These are phyloP conservation scores for Emmelina monodactyla DNA, from an alignment of 2,888 invertebrate genomes.

Conservation along the genomic window DNA sequence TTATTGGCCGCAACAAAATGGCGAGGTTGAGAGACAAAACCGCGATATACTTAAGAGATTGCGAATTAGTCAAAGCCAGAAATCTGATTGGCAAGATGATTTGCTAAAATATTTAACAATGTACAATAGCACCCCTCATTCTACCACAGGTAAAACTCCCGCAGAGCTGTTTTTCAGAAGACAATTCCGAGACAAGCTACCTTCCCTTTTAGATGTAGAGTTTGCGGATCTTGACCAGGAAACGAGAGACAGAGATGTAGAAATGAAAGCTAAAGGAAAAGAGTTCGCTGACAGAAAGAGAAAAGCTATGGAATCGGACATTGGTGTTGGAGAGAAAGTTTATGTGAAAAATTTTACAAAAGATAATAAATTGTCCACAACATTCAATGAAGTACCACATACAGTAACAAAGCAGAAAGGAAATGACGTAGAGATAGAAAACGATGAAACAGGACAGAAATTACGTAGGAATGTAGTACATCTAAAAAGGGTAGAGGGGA, in stretches of 20 bases:
- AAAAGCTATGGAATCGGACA: conserved; percentile 5
- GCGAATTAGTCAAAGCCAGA: conserved; percentile 5
- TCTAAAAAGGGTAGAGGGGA: no score
- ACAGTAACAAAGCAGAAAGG: no score
- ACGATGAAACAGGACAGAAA: no score
- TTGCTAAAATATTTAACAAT: conserved; percentile 3
- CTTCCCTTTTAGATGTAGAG: conserved; percentile 3
- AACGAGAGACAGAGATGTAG: conserved; percentile 11
- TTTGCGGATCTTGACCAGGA: conserved; percentile 8
- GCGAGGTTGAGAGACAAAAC: conserved; percentile 9
- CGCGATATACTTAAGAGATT: conserved; percentile 6
- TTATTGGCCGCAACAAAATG: conserved; percentile 6
- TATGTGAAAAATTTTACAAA: conserved; percentile 14
- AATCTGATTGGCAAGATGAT: conserved; percentile 1
- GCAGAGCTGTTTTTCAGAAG: conserved; percentile 8
- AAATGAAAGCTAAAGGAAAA: conserved; percentile 2
- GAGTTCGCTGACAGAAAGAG: conserved; percentile 7
- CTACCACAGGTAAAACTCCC: conserved; percentile 11
- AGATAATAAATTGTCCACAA: no score
- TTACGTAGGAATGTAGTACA: no score
- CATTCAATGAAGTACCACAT: no score
- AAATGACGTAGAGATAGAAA: no score
- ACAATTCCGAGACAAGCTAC: conserved; percentile 12
- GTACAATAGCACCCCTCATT: conserved; percentile 17
- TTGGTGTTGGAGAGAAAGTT: conserved; percentile 11